Evolutionary conservation across 1,140 invertebrate species (phyloP).

Genomic region (Microplitis demolitor): DNA sequence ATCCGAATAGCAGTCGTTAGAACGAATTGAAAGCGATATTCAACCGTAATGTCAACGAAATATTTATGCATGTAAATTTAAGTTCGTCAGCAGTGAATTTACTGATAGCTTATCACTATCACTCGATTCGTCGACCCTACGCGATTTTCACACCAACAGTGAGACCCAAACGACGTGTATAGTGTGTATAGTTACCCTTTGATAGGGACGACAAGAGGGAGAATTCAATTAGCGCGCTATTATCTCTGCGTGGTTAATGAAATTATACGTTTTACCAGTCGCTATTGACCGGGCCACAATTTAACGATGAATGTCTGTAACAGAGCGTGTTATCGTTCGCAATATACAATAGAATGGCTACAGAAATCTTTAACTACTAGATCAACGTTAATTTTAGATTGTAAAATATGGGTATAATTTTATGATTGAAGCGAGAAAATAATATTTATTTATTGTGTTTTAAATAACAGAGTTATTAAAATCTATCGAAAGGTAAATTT

Average conservation of each 20-base stretch:
- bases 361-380: not conserved
- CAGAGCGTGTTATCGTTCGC: not conserved
- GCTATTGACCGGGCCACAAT: not conserved
- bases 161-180: not conserved
- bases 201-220: not conserved
- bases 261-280: conserved; percentile 22
- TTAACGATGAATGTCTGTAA: conserved; percentile 1
- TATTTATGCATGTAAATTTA: not conserved
- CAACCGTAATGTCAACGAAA: not conserved
- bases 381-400: too few species aligned
- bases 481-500: too few species aligned
- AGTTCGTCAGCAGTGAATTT: not conserved
- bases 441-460: too few species aligned
- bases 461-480: too few species aligned
- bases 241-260: conserved; percentile 22
- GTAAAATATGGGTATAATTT: too few species aligned
- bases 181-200: not conserved
- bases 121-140: not conserved
- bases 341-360: not conserved
- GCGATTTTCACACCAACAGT: not conserved
- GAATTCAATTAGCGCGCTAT: conserved; percentile 27
- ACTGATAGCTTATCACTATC: not conserved
- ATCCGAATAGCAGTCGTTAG: not conserved
- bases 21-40: not conserved
- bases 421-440: too few species aligned